Evolutionary conservation across 2,113 vertebrate genomes (phyloP), one percentile per base, ranked within the genome.

Genomic region (Climacteris rufus): DNA sequence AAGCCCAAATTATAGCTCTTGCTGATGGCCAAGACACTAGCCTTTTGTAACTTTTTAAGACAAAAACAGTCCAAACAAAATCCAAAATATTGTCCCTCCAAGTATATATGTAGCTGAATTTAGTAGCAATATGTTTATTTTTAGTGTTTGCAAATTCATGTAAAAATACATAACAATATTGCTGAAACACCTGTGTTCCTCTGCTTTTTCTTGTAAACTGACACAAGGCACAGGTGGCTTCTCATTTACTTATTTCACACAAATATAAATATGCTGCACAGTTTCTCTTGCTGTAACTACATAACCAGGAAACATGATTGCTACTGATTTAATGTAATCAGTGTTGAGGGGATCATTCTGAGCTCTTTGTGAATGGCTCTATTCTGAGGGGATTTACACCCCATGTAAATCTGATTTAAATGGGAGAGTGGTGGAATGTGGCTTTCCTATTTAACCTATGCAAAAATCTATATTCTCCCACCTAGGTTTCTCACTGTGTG

Each of bases 181-280:
- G 81, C 77, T 64, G 61, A 86, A 97, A 96, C 96, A 98, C 96
- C 96, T 97, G 94, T 90, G 89, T 94, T 95, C 80, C n/a, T 64
- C 57, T 88, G 72, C 72, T 86, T 95, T 83, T 13, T 61, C 66
- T 76, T 93, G 93, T 87, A 96, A 96, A 94, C 77, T 69, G 90
- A 91, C 90, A 80, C 7, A 95, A 96, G 74, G 59, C 93, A 94
- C 96, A 97, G 97, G 98, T 97, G 97, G 94, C 71, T 96, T 68
- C 91, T 97, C 96, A 89, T 98, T 97, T 97, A 96, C 94, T 97
- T 97, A 97, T 96, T 97, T 97, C 97, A 92, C 94, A 95, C 94
- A 97, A 98, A 97, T 97, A 97, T 95, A 98, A 97, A 97, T 96
- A 97, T 18, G 27, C 59, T 54, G 90, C 93, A 80, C 85, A 87